These are phyloP conservation scores for Semaprochilodus insignis DNA, from an alignment of 2,797 vertebrate species.

Conservation along the genomic window DNA sequence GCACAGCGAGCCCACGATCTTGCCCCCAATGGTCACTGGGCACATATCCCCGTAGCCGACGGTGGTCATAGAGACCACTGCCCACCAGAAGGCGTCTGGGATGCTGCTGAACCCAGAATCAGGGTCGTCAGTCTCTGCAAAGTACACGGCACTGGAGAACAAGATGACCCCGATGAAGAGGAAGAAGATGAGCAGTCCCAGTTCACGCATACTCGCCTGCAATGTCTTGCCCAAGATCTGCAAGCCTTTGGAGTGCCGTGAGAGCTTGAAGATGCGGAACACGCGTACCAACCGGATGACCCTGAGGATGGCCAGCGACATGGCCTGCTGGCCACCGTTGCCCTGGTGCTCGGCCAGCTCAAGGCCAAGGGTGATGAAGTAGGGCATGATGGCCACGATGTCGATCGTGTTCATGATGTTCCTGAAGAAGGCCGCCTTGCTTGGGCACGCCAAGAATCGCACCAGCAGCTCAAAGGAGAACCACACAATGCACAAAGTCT, in stretches of 20 bases:
- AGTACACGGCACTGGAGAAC: constrained; percentile 95
- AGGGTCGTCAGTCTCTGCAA: constrained; percentile 92
- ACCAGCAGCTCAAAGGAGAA: constrained; percentile 94
- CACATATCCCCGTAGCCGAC: constrained; percentile 97
- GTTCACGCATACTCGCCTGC: constrained; percentile 91
- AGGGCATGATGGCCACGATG: constrained; percentile 92
- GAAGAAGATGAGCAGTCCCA: constrained; percentile 92
- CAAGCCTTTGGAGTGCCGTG: constrained; percentile 88
- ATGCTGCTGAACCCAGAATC: constrained; percentile 91
- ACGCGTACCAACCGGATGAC: constrained; percentile 90
- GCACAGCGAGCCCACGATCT: constrained; percentile 93
- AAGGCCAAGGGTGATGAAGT: constrained; percentile 91
- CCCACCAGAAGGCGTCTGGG: constrained; percentile 97
- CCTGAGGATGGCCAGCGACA: constrained; percentile 89
- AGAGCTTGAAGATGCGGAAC: constrained; percentile 91
- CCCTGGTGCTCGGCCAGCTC: constrained; percentile 90
- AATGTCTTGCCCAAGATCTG: constrained; percentile 90
- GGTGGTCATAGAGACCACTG: constrained; percentile 95
- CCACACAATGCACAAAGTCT: constrained; percentile 95
- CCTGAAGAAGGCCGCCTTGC: constrained; percentile 93
- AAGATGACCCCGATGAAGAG: constrained; percentile 92
- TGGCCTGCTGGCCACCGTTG: constrained; percentile 86
- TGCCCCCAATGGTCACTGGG: constrained; percentile 93
- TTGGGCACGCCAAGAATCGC: constrained; percentile 91
- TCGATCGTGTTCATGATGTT: constrained; percentile 98